Conservation (phyloP, 2,113 vertebrate species). For the Limanda limanda region DNA sequence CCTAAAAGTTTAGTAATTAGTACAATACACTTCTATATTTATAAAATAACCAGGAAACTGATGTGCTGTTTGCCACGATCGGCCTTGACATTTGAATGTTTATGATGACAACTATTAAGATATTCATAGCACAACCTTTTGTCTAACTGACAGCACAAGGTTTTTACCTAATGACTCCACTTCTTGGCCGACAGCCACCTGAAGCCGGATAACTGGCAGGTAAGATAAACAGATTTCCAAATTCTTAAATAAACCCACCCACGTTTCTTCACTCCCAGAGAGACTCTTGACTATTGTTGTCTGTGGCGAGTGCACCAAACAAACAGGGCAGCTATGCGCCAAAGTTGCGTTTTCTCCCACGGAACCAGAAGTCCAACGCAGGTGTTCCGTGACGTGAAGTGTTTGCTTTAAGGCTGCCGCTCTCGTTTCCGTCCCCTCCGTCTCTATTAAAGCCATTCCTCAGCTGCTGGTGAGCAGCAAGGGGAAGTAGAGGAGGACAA, state of each 20-base stretch:
- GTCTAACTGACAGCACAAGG: background rate
- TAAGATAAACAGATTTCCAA: constrained; percentile 70
- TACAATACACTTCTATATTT: background rate
- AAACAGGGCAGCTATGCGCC: constrained; percentile 65
- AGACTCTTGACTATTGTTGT: constrained; percentile 76
- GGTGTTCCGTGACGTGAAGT: constrained; percentile 74
- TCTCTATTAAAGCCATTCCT: constrained; percentile 54
- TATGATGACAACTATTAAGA: background rate
- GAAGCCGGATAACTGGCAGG: constrained; percentile 51
- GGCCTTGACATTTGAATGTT: constrained; percentile 2
- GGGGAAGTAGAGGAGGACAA: constrained; percentile 46
- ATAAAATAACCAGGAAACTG: background rate
- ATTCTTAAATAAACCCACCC: constrained; percentile 68
- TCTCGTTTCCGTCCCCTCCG: constrained; percentile 56
- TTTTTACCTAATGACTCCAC: constrained; percentile 21
- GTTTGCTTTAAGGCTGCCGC: constrained; percentile 63
- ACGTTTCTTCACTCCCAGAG: constrained; percentile 50
- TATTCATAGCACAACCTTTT: background rate
- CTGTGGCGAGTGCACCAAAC: constrained; percentile 56
- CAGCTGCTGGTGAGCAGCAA: constrained; percentile 59
- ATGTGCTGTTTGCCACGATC: background rate
- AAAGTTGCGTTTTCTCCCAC: constrained; percentile 69
- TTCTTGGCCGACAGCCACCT: constrained; percentile 49
- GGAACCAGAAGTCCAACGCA: constrained; percentile 69
- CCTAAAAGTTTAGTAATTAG: background rate